Conservation (phyloP, 2,113 vertebrate species). For the Lagenorhynchus albirostris region DNA sequence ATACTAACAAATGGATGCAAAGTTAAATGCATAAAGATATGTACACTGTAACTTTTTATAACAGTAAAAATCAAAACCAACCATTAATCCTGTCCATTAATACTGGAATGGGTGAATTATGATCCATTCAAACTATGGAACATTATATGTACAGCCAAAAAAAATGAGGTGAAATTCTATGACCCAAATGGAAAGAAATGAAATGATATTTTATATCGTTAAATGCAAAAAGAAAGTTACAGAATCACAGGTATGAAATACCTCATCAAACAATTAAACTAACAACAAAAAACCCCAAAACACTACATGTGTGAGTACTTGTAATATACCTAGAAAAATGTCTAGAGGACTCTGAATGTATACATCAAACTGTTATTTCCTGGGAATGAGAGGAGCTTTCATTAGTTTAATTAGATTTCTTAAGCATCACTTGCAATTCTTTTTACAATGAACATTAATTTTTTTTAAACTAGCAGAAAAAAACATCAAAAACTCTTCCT, state of each 20-base stretch:
- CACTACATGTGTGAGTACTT: background rate
- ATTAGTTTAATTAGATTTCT: background rate
- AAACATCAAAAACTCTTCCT: background rate
- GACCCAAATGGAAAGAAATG: background rate
- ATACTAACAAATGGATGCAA: background rate
- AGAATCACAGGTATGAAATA: background rate
- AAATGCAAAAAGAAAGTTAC: constrained; percentile 3
- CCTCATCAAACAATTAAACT: background rate
- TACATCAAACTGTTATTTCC: background rate
- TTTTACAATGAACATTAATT: background rate
- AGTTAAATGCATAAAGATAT: background rate
- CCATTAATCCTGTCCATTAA: background rate
- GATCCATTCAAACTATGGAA: background rate
- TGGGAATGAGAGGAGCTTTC: background rate
- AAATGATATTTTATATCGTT: background rate
- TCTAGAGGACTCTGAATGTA: background rate
- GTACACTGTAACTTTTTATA: background rate
- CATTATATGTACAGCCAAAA: background rate
- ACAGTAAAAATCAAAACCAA: background rate
- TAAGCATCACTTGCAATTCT: background rate
- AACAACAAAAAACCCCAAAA: background rate
- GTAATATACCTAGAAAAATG: background rate
- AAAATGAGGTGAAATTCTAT: background rate
- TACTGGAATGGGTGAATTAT: background rate
- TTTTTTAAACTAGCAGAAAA: background rate